Evolutionary conservation across 2,113 vertebrate species (phyloP), one percentile per base, ranked within the genome.

Genomic region (Otis tarda): DNA sequence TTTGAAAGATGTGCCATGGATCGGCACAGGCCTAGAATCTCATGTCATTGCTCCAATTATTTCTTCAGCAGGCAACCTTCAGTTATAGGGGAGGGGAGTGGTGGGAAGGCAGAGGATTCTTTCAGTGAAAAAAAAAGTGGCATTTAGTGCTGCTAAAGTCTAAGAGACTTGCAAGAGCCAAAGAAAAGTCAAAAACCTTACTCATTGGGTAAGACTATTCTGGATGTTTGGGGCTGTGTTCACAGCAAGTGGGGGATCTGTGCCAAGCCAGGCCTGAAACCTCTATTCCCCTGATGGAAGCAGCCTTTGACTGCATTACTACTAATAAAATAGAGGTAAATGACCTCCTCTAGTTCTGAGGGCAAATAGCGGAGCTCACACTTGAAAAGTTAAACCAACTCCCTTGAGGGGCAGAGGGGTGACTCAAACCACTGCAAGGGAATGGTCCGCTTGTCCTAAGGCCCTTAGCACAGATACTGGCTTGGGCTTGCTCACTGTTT

Each of bases 71-170:
- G 30, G 5, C 18, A 86, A 10, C 9, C 7, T 71, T 79, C 75
- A 55, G 13, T 2, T 60, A 7, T 69, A 74, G 12, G 14, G 3
- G 3, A 1, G 0, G 4, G 24, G 30, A 83, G 22, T 1, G 1
- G 5, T 0, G 0, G 1, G 5, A 80, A 86, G 45, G 35, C 59
- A 60, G 33, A 83, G 22, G 11, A 87, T 7, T 22, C 12, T 78
- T 61, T 81, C 65, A 4, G 1, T 63, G 30, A 52, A n/a, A 63
- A 93, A 92, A 25, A n/a, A 65, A 20, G 19, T 47, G 7, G 2
- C 21, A 33, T 85, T 60, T 50, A 49, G 15, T 35, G 18, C 7
- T 90, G 23, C 3, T 60, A 43, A 43, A 43, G 14, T 43, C 41
- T 64, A 61, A 73, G 27, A 6, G 56, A 65, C 27, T 17, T 35